Conservation (phyloP, 2,113 vertebrate species). For the Trematocara marginatum region DNA sequence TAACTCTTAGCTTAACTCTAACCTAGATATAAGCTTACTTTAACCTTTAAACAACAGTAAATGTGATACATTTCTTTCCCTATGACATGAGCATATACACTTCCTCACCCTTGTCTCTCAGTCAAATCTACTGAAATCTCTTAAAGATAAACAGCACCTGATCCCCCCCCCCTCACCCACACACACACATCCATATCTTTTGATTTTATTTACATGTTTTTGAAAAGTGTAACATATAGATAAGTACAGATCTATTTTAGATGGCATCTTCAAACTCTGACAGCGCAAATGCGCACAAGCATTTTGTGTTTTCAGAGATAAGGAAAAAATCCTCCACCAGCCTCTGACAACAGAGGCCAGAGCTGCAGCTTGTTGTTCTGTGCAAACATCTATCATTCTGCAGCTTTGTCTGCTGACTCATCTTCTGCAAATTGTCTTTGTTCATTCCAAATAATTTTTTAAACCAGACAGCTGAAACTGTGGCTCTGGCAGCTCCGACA, state of each 20-base stretch:
- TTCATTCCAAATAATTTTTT: background rate
- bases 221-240: background rate
- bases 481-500: background rate
- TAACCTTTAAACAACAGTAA: background rate
- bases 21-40: background rate
- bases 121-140: background rate
- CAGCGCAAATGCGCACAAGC: background rate
- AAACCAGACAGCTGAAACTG: background rate
- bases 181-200: background rate
- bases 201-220: background rate
- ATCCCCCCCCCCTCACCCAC: fast-evolving
- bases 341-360: background rate
- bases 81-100: background rate
- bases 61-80: background rate
- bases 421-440: constrained; percentile 2
- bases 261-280: background rate
- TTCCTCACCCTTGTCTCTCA: background rate
- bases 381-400: background rate
- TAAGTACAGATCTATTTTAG: background rate
- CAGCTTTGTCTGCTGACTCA: constrained; percentile 25
- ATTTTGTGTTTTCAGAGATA: background rate
- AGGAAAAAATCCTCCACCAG: background rate
- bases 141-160: background rate
- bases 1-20: background rate
- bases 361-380: constrained; percentile 11